Evolutionary conservation across 2,797 vertebrate genomes (phyloP), one percentile per base, ranked within the genome.

Genomic region (Gallinago solitaria): DNA sequence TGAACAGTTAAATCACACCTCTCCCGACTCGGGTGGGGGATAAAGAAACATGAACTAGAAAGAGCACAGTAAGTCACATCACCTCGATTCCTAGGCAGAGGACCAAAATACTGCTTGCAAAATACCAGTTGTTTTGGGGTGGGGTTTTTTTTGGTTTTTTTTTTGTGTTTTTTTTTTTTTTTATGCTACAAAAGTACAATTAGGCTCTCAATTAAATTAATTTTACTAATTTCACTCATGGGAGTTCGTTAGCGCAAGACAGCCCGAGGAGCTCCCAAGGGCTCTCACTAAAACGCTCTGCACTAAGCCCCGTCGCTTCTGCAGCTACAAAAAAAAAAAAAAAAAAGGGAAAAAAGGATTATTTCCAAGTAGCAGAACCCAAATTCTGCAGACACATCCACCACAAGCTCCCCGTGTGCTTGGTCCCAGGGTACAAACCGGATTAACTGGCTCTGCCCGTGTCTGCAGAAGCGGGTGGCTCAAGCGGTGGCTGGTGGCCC

Each of bases 401-500:
- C 56, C 68, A 64, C 12, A 39, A 71, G 37, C 60, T 32, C 41
- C 25, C 23, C 3, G 1, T 25, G 12, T 0, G 2, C 12, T 0
- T 16, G 63, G 65, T 64, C 41, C 30, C n/a, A 32, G 48, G 19
- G 51, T 83, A 47, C 25, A 74, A 60, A 33, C 21, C 0, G 25
- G 57, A 65, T 80, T 59, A 51, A 50, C 41, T 57, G 11, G 0
- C 48, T 63, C 2, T 37, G 37, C 37, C 37, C 37, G 68, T 21
- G 69, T 68, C 64, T 53, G 93, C 93, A 90, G 83, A 87, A 85
- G 47, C 1, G 25, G 68, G 56, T 56, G 86, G 86, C 65, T 76
- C 0, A 0, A 70, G 64, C 0, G 0, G 47, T 0, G 3, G 68
- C 60, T 89, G 7, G 0, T 1, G 15, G 68, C 23, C 5, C 5